phyloP scores from a whole-genome alignment of 2,113 vertebrate genomes.

The Crotalus horridus region DNA sequence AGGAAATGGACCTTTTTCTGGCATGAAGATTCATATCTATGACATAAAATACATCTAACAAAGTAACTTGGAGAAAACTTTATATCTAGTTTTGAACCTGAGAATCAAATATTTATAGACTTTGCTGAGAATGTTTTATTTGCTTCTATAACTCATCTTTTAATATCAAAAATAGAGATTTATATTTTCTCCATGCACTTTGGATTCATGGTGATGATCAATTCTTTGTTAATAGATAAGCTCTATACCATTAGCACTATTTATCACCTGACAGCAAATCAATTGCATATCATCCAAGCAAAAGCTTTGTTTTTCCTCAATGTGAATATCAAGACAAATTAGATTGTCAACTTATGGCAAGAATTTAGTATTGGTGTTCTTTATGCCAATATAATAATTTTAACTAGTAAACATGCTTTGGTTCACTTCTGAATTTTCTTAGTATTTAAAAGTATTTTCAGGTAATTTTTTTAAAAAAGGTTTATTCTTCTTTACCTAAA shows the following conservation, averaged over 20 bases:
- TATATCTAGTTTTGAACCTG: not conserved
- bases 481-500: not conserved
- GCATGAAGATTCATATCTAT: not conserved
- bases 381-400: not conserved
- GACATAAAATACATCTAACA: not conserved
- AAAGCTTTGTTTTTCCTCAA: slow-evolving; percentile 1
- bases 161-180: slow-evolving; percentile 2
- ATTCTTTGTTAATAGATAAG: slow-evolving; percentile 23
- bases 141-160: slow-evolving; percentile 10
- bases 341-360: not conserved
- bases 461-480: not conserved
- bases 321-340: slow-evolving; percentile 8
- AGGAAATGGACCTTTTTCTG: not conserved
- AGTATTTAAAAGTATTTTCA: not conserved
- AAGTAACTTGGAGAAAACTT: slow-evolving; percentile 3
- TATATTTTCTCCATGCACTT: slow-evolving; percentile 1
- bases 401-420: not conserved
- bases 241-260: not conserved
- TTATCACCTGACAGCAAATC: slow-evolving; percentile 18
- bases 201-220: slow-evolving; percentile 13
- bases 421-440: not conserved
- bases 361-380: not conserved
- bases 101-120: slow-evolving; percentile 27
- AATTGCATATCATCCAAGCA: not conserved
- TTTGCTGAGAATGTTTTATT: slow-evolving; percentile 14